Evolutionary conservation across 2,113 vertebrate species (phyloP).

Genomic region (Centropus bengalensis): DNA sequence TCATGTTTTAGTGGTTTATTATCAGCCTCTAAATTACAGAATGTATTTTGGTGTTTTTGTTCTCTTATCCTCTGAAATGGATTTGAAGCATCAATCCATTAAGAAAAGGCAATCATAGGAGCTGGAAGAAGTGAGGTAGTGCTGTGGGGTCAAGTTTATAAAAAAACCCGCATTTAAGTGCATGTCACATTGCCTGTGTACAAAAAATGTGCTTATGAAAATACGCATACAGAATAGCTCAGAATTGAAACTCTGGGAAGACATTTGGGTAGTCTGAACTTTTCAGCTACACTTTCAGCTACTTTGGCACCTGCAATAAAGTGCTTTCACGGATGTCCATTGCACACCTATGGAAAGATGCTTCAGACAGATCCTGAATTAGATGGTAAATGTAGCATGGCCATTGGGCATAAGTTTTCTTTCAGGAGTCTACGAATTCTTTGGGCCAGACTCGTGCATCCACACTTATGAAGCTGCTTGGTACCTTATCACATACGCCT

Average conservation of each 20-base stretch:
- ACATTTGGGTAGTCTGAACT: neutral
- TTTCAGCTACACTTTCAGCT: neutral
- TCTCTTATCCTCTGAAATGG: neutral
- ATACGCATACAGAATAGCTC: neutral
- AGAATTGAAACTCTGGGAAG: neutral
- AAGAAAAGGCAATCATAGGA: constrained; percentile 17
- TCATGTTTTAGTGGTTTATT: neutral
- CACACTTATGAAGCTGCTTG: neutral
- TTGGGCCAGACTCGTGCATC: neutral
- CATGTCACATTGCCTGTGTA: neutral
- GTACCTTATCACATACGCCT: neutral
- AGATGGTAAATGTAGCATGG: neutral
- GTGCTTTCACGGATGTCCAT: neutral
- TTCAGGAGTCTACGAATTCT: neutral
- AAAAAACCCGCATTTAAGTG: neutral
- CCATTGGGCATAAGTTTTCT: fast-evolving
- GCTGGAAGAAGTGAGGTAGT: constrained; percentile 27
- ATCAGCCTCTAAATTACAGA: neutral
- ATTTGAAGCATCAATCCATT: neutral
- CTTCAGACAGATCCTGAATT: neutral
- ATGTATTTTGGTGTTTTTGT: neutral
- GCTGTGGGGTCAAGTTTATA: neutral
- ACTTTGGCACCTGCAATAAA: neutral
- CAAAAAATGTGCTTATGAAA: neutral
- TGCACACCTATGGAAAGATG: neutral